These are phyloP conservation scores for Ctenochaetus hawaiiensis DNA, from an alignment of 2,797 vertebrate species.

Conservation along the genomic window DNA sequence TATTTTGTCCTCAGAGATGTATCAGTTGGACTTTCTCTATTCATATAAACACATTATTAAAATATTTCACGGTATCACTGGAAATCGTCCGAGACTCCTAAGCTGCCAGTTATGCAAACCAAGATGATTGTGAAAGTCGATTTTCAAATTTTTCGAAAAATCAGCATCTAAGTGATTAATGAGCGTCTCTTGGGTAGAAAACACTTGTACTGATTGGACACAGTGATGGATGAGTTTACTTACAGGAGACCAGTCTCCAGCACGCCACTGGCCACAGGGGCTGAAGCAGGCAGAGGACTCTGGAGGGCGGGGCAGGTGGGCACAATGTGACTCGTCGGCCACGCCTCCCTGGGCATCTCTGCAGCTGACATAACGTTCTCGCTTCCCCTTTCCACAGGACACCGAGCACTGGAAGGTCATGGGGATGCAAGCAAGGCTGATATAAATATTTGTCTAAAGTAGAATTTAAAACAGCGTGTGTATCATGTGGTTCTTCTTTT, in stretches of 20 bases:
- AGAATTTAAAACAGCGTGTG: not conserved
- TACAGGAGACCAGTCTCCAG: slow-evolving; percentile 95
- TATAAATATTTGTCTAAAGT: slow-evolving; percentile 13
- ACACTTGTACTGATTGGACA: slow-evolving; percentile 59
- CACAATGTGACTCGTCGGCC: slow-evolving; percentile 91
- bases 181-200: slow-evolving; percentile 19
- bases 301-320: slow-evolving; percentile 89
- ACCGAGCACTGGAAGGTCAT: slow-evolving; percentile 89
- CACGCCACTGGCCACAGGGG: slow-evolving; percentile 94
- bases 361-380: slow-evolving; percentile 95
- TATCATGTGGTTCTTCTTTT: not conserved
- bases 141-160: slow-evolving; percentile 29
- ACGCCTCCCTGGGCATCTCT: slow-evolving; percentile 89
- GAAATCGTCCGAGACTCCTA: slow-evolving; percentile 23
- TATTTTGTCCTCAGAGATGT: slow-evolving; percentile 20
- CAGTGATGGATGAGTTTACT: slow-evolving; percentile 75
- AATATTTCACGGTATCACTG: slow-evolving; percentile 7
- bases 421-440: slow-evolving; percentile 16
- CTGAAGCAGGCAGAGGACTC: slow-evolving; percentile 91
- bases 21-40: slow-evolving; percentile 11
- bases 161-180: slow-evolving; percentile 15
- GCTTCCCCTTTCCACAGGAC: slow-evolving; percentile 92
- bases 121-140: slow-evolving; percentile 6
- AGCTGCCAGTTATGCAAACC: not conserved
- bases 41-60: slow-evolving; percentile 30